Evolutionary conservation across 2,797 vertebrate genomes (phyloP).

Genomic region (Enoplosus armatus): DNA sequence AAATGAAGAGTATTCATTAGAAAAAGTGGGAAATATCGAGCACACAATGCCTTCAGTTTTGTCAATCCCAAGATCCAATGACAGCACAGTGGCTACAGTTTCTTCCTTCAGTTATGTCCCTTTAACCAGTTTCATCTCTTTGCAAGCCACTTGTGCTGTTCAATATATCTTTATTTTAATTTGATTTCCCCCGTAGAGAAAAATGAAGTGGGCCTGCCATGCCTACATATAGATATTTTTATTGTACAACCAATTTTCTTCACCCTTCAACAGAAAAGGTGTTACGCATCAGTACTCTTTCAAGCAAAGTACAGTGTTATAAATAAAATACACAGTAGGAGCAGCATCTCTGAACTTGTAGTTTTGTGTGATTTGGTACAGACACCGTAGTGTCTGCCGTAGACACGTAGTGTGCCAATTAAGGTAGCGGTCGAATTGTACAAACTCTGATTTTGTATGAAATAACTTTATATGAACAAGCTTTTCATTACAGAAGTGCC

Average conservation of each 20-base stretch:
- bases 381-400: too few relatives aligned
- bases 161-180: constrained; percentile 15
- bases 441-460: constrained; percentile 78
- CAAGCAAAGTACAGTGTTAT: constrained; percentile 49
- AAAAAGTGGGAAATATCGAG: constrained; percentile 35
- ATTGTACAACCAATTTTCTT: constrained; percentile 15
- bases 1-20: constrained; percentile 42
- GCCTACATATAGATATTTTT: neutral
- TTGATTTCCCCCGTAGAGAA: constrained; percentile 23
- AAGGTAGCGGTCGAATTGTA: constrained; percentile 73
- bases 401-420: constrained; percentile 72
- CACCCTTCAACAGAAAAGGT: constrained; percentile 37
- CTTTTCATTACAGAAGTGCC: constrained; percentile 71
- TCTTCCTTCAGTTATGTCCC: constrained; percentile 13
- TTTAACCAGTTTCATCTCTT: constrained; percentile 30
- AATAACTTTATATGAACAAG: constrained; percentile 72
- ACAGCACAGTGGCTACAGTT: constrained; percentile 5
- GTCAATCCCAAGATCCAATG: constrained; percentile 5
- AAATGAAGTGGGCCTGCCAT: constrained; percentile 2
- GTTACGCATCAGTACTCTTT: constrained; percentile 38
- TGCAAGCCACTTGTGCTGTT: constrained; percentile 27
- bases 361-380: constrained; percentile 71
- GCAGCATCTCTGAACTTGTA: constrained; percentile 54
- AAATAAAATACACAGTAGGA: constrained; percentile 52
- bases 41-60: constrained; percentile 15